Conservation (phyloP, 1,140 invertebrate species). For the Marisa cornuarietis region DNA sequence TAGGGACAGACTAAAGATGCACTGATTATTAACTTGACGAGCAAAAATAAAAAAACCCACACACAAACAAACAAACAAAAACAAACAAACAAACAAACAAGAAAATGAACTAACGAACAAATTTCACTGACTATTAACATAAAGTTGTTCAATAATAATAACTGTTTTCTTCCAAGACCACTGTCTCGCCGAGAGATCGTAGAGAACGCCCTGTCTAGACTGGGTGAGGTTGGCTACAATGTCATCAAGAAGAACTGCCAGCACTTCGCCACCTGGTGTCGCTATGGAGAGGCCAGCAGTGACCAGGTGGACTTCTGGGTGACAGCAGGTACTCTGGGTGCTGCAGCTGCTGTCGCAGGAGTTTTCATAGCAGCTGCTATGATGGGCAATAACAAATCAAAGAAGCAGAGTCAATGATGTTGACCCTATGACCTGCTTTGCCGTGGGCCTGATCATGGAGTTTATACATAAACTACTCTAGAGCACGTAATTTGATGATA, state of each 20-base stretch:
- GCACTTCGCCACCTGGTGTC: slow-evolving; percentile 31
- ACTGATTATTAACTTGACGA: too few species aligned
- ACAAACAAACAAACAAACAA: background rate
- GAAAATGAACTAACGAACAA: background rate
- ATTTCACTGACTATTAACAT: background rate
- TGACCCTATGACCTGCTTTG: too few species aligned
- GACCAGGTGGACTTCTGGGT: slow-evolving; percentile 20
- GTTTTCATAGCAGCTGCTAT: background rate
- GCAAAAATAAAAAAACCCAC: too few species aligned
- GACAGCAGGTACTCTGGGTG: background rate
- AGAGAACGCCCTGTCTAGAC: background rate
- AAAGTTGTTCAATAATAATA: background rate
- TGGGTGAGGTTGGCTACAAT: slow-evolving; percentile 22
- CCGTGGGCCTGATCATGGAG: too few species aligned
- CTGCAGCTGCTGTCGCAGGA: background rate
- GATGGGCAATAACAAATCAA: too few species aligned
- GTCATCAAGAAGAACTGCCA: slow-evolving; percentile 24
- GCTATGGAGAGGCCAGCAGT: slow-evolving; percentile 23
- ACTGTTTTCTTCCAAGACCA: background rate
- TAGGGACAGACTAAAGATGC: too few species aligned
- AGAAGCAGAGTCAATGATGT: too few species aligned
- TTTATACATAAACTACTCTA: too few species aligned
- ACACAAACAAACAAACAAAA: too few species aligned
- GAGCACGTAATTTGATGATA: too few species aligned
- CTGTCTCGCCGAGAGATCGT: slow-evolving; percentile 9